phyloP scores from a whole-genome alignment of 2,888 invertebrate species.

The Nephrocerus scutellatus region DNA sequence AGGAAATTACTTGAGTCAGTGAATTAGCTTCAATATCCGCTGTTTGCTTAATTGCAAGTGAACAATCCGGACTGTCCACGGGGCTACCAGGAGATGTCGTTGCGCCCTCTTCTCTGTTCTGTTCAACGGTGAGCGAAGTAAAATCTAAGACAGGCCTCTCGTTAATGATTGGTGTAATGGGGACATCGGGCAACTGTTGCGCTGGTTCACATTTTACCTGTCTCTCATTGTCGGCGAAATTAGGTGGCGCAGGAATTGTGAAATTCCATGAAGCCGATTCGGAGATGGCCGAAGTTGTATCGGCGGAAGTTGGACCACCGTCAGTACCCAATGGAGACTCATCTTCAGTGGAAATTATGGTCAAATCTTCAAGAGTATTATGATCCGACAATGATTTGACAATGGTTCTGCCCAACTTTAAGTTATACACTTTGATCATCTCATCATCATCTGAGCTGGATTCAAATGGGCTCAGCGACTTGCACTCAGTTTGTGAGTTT shows the following conservation, averaged over 20 bases:
- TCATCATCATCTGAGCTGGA: slow-evolving; percentile 47
- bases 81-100: slow-evolving; percentile 5
- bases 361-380: slow-evolving; percentile 24
- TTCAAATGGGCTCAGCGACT: slow-evolving; percentile 34
- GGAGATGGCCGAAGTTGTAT: slow-evolving; percentile 14
- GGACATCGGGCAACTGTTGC: slow-evolving; percentile 19
- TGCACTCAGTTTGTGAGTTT: slow-evolving; percentile 25
- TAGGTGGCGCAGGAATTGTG: slow-evolving; percentile 41
- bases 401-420: slow-evolving; percentile 42
- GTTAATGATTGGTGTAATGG: slow-evolving; percentile 27
- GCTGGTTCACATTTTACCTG: slow-evolving; percentile 6
- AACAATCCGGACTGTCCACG: slow-evolving; percentile 10
- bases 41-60: too few species aligned
- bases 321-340: slow-evolving; percentile 13
- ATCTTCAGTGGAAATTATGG: slow-evolving; percentile 16
- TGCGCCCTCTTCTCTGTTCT: slow-evolving; percentile 4
- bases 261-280: slow-evolving; percentile 38
- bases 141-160: slow-evolving; percentile 26
- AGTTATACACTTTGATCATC: slow-evolving; percentile 43
- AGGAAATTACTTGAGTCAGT: too few species aligned
- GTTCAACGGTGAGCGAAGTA: slow-evolving; percentile 18
- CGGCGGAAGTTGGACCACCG: slow-evolving; percentile 19
- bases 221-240: slow-evolving; percentile 35
- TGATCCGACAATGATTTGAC: slow-evolving; percentile 27
- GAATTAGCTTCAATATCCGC: too few species aligned